Percentiles rank a stretch among this genome's conserved stretches.
Evolutionary conservation across 2,888 invertebrate species (phyloP).

Genomic region (Catonia carolina): DNA sequence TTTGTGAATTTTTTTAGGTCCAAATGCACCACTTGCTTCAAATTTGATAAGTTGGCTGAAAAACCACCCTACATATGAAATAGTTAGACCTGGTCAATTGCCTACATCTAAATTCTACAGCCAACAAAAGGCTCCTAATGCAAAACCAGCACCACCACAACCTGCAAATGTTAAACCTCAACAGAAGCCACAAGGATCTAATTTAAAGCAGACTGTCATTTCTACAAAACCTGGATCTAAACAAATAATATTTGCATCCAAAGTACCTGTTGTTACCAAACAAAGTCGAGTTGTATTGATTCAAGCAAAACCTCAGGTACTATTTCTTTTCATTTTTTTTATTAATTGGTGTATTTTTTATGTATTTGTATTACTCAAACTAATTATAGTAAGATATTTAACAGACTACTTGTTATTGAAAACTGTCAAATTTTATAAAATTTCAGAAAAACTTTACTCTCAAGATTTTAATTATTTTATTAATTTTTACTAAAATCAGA

Average conservation of each 20-base stretch:
- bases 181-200: constrained; percentile 27
- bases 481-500: too few relatives aligned
- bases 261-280: constrained; percentile 29
- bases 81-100: constrained; percentile 52
- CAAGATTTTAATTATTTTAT: too few relatives aligned
- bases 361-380: too few relatives aligned
- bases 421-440: too few relatives aligned
- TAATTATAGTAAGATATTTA: too few relatives aligned
- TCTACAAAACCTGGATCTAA: constrained; percentile 20
- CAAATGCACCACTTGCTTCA: constrained; percentile 73
- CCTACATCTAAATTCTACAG: constrained; percentile 31
- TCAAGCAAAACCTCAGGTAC: constrained; percentile 27
- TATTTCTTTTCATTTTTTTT: background rate
- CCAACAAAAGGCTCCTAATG: constrained; percentile 15
- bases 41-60: constrained; percentile 77
- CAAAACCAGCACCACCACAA: constrained; percentile 40
- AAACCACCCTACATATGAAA: constrained; percentile 82
- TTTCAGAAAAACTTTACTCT: too few relatives aligned
- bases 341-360: too few relatives aligned
- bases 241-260: constrained; percentile 23
- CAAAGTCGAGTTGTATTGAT: constrained; percentile 30
- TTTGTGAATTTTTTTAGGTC: constrained; percentile 48
- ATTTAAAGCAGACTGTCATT: constrained; percentile 29
- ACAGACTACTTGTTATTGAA: too few relatives aligned
- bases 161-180: constrained; percentile 42